These are phyloP conservation scores for Diadumene lineata DNA, from an alignment of 92 coral and sea anemone species.

Conservation along the genomic window DNA sequence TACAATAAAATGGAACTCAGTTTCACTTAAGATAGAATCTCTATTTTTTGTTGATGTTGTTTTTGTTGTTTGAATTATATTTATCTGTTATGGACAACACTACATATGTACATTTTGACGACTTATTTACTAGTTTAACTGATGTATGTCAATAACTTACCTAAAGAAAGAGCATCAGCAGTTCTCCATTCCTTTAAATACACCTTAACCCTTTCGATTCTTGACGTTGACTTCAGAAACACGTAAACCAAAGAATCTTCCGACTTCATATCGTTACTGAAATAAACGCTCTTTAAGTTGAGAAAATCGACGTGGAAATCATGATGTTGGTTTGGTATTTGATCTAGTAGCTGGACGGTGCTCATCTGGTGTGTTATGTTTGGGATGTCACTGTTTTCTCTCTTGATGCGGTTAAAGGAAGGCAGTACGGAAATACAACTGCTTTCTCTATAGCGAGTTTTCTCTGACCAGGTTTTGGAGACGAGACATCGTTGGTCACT, in stretches of 20 bases:
- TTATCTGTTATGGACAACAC: too few relatives aligned
- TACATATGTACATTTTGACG: too few relatives aligned
- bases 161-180: background rate
- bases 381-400: background rate
- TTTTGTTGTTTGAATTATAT: too few relatives aligned
- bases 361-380: background rate
- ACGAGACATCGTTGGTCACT: background rate
- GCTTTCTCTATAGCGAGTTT: background rate
- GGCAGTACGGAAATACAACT: background rate
- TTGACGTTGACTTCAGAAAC: background rate
- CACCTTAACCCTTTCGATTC: background rate
- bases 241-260: background rate
- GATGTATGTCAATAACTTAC: too few relatives aligned
- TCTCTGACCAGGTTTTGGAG: background rate
- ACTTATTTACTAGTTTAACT: too few relatives aligned
- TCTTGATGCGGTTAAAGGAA: background rate
- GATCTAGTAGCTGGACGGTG: background rate
- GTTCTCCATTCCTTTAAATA: background rate
- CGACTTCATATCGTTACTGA: background rate
- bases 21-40: too few relatives aligned
- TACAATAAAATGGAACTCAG: too few relatives aligned
- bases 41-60: too few relatives aligned
- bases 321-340: background rate
- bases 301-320: constrained; percentile 2
- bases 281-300: background rate